Percentiles rank a stretch among this genome's conserved stretches.
These are phyloP conservation scores for Callocephalon fimbriatum DNA, from an alignment of 2,113 vertebrate genomes.

Conservation along the genomic window DNA sequence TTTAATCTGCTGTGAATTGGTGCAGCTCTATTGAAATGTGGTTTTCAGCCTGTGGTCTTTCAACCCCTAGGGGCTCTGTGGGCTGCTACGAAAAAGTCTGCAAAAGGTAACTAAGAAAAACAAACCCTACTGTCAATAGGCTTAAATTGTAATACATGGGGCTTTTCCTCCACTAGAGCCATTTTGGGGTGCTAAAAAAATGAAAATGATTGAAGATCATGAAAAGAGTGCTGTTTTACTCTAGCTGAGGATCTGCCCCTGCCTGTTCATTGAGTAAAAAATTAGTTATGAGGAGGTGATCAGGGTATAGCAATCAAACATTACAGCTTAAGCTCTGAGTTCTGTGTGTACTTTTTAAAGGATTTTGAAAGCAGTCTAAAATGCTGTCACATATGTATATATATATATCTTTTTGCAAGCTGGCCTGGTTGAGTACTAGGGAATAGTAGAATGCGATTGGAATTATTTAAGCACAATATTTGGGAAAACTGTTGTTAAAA, in stretches of 20 bases:
- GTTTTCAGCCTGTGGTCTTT: not conserved
- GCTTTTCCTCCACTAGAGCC: not conserved
- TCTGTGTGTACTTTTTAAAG: not conserved
- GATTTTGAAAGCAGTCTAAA: not conserved
- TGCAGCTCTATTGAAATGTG: not conserved
- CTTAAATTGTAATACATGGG: not conserved
- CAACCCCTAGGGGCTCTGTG: not conserved
- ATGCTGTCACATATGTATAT: not conserved
- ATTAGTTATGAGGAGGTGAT: not conserved
- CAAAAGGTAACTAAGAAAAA: not conserved
- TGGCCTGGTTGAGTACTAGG: not conserved
- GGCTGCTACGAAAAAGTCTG: not conserved
- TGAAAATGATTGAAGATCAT: not conserved
- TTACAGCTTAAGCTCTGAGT: not conserved
- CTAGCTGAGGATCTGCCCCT: not conserved
- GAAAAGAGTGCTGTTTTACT: not conserved
- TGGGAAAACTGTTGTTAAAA: not conserved
- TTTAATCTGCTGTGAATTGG: conserved; percentile 14
- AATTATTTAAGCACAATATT: not conserved
- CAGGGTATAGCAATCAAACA: not conserved
- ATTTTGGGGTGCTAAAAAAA: not conserved
- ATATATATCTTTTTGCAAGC: not conserved
- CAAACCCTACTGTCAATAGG: not conserved
- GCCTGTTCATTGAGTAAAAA: not conserved
- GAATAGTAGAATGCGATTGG: not conserved